Evolutionary conservation across 1,140 invertebrate species (phyloP).

Genomic region (Dinothrombium tinctorium): DNA sequence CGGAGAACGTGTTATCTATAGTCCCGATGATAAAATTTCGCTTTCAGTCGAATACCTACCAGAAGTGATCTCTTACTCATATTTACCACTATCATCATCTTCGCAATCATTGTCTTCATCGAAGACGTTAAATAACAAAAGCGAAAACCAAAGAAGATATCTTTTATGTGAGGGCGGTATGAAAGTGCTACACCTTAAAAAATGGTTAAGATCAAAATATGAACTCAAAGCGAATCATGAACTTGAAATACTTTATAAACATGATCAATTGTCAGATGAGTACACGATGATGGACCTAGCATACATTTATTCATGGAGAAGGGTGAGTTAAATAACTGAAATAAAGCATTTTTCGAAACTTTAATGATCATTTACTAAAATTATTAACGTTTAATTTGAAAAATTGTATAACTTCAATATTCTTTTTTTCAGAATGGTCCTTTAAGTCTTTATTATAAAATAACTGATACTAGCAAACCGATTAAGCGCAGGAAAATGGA

Average conservation of each 20-base stretch:
- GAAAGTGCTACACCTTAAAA: slow-evolving; percentile 60
- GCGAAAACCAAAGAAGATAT: slow-evolving; percentile 28
- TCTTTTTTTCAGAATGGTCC: too few relatives aligned
- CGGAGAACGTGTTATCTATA: slow-evolving; percentile 34
- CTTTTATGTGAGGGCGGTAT: slow-evolving; percentile 65
- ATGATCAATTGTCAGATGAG: slow-evolving; percentile 40
- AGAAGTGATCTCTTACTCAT: neutral
- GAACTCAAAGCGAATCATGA: slow-evolving; percentile 18
- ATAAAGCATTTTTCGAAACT: too few relatives aligned
- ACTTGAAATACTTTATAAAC: slow-evolving; percentile 23
- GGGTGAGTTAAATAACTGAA: too few relatives aligned
- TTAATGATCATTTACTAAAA: too few relatives aligned
- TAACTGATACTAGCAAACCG: too few relatives aligned
- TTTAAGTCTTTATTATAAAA: too few relatives aligned
- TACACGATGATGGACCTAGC: slow-evolving; percentile 87
- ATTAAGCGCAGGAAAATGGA: too few relatives aligned
- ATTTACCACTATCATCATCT: slow-evolving; percentile 1
- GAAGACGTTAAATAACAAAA: too few relatives aligned
- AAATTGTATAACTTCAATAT: too few relatives aligned
- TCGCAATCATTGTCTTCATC: too few relatives aligned
- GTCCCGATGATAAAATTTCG: slow-evolving; percentile 66
- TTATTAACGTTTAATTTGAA: too few relatives aligned
- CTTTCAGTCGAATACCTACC: slow-evolving; percentile 59
- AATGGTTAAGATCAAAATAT: slow-evolving; percentile 64
- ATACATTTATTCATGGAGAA: slow-evolving; percentile 84